These are phyloP conservation scores for Odontocerum albicorne DNA, from an alignment of 2,888 invertebrate genomes.

Conservation along the genomic window DNA sequence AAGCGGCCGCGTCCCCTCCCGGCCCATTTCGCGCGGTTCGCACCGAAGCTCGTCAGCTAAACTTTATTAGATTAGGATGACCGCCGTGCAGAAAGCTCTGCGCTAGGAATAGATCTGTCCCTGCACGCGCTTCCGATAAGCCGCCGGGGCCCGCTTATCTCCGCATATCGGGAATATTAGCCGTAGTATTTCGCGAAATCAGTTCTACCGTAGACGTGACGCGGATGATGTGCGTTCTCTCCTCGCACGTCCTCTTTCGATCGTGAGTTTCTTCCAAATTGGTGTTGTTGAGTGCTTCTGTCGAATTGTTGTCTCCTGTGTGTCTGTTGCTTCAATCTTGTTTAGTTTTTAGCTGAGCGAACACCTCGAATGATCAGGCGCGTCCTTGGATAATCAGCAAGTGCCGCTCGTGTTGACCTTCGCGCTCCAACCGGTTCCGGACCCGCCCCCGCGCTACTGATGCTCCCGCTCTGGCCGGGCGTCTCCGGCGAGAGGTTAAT, in stretches of 20 bases:
- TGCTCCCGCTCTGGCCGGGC: not conserved
- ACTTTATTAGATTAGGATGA: slow-evolving; percentile 29
- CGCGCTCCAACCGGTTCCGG: not conserved
- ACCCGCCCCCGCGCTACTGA: too few relatives aligned
- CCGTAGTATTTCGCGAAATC: slow-evolving; percentile 12
- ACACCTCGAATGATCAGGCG: too few relatives aligned
- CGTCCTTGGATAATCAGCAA: too few relatives aligned
- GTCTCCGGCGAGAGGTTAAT: slow-evolving; percentile 4
- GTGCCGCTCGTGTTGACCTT: too few relatives aligned
- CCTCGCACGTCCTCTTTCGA: not conserved
- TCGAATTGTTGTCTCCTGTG: too few relatives aligned
- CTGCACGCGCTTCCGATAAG: slow-evolving; percentile 1
- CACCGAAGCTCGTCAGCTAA: slow-evolving; percentile 23
- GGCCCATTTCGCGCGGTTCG: slow-evolving; percentile 14
- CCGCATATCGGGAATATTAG: slow-evolving; percentile 4
- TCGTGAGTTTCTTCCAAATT: too few relatives aligned
- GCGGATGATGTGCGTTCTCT: slow-evolving; percentile 2
- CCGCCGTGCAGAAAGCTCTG: slow-evolving; percentile 28
- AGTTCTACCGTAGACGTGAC: not conserved
- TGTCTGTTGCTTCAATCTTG: too few relatives aligned
- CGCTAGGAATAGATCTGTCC: slow-evolving; percentile 27
- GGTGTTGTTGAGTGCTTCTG: too few relatives aligned
- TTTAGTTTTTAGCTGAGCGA: too few relatives aligned
- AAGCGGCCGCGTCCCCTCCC: slow-evolving; percentile 7
- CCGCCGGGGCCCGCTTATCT: slow-evolving; percentile 11